Base-by-base conservation (phyloP, 2,888 invertebrate species). In the Apodemia mormo region DNA sequence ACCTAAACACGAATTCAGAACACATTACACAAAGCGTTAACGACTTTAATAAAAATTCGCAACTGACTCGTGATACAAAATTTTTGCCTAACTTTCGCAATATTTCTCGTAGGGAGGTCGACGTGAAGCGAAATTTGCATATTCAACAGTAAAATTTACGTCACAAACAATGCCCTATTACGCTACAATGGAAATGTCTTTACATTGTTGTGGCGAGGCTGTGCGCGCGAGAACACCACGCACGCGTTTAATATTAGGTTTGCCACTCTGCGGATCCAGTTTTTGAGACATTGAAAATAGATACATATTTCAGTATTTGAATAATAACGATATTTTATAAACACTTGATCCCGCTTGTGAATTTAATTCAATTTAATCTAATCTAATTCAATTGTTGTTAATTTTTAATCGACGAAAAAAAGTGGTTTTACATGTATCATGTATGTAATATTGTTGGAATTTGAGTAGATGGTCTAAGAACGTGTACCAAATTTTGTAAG, bases 91-190 rank as follows among this genome's bases (percentile, higher is more conserved):
- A 90, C 90, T 92, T 91, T 88, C 77, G 86, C 86, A 88, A 92
- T 92, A 90, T 89, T 89, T 91, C 87, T 87, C 84, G 80, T 78
- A 80, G 83, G 66, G 84, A 84, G 86, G 89, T 87, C 85, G 86
- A 79, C 83, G 81, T 84, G 82, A 85, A 87, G 85, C 86, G 85
- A 85, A 87, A 90, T 91, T 90, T 91, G 87, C 90, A 92, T 91
- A 90, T 89, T 90, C 89, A 90, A 82, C 88, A 87, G 88, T 88
- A 83, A 87, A 89, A 90, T 90, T 90, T 88, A 88, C 89, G 88
- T 89, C 88, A 89, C 89, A 92, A 91, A 90, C 90, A 90, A 90
- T 90, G 86, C 86, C 85, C 88, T 88, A 89, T 90, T 89, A 90
- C 84, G 85, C 85, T 85, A 90, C 89, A 90, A 90, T 90, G 86